Evolutionary conservation across 92 coral and sea anemone genomes (phyloP), one percentile per base, ranked within the genome.

Genomic region (Plumapathes pennacea): DNA sequence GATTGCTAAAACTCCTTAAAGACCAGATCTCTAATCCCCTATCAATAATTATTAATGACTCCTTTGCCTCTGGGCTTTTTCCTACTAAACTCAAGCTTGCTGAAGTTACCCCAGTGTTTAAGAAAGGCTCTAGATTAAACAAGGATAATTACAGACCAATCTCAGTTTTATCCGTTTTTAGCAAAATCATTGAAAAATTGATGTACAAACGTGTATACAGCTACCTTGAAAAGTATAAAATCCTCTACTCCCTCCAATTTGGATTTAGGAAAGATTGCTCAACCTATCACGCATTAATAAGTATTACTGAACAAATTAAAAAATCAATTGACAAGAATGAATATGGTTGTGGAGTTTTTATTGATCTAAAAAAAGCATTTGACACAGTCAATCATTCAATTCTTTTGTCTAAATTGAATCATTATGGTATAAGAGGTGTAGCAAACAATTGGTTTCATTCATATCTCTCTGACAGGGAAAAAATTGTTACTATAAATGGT

Each of bases 131-230:
- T 39, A 32, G 38, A 48, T 77, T 73, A 14, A 74, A 77, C 22
- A 73, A 74, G 47, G 58, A 61, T 13, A 71, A 72, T 42, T 84
- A 78, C 49, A 53, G 82, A 69, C 80, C 86, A 32, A 83, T 83
- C 38, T 47, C 84, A 38, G 29, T 45, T 5, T 41, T 69, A 13
- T 69, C 72, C 24, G 50, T 77, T 11, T 50, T 83, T 12, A 46
- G 45, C 38, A 71, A 57, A 43, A 60, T 44, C 6, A 22, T 83
- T 17, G 89, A 76, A 51, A 69, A 74, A 32, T 12, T 76, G 10
- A 38, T 83, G 14, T 62, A 63, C 24, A 55, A 67, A 24, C 84
- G 76, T 43, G 51, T 69, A 1, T 1, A 23, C 5, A 7, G 2
- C 22, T 62, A 44, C 31, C 17, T 69, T 19, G 71, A 69, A 14